Evolutionary conservation across 1,140 invertebrate genomes (phyloP).

Genomic region (Metopolophium dirhodum): DNA sequence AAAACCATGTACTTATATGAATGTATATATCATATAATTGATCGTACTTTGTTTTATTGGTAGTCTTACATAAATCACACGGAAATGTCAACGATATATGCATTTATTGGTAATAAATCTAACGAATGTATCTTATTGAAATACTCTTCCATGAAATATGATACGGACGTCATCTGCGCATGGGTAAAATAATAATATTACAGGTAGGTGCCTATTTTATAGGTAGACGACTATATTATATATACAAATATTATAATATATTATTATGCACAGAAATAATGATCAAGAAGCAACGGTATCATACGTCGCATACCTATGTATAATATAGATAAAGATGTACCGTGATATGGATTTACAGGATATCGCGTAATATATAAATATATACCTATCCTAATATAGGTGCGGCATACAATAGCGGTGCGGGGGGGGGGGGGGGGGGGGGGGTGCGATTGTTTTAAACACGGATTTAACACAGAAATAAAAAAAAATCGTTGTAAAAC

Average conservation of each 20-base stretch:
- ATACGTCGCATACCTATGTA: not conserved
- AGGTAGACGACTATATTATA: not conserved
- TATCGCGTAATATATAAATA: no score
- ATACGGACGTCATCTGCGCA: not conserved
- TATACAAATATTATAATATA: no score
- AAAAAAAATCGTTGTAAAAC: not conserved
- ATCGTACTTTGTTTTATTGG: slow-evolving; percentile 34
- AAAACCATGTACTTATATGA: not conserved
- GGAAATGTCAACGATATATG: not conserved
- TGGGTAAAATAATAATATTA: not conserved
- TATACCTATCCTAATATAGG: no score
- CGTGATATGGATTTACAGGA: no score
- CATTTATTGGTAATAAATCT: slow-evolving; percentile 28
- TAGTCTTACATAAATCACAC: slow-evolving; percentile 21
- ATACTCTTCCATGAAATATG: slow-evolving; percentile 38
- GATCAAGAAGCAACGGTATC: not conserved
- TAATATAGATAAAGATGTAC: no score
- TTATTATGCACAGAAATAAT: not conserved
- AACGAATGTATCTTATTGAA: slow-evolving; percentile 22
- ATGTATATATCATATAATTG: not conserved
- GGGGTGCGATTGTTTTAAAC: not conserved
- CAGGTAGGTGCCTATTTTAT: not conserved
- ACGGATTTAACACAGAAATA: not conserved
- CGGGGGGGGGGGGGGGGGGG: no score
- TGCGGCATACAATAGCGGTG: no score